Base-by-base conservation (phyloP, 1,140 invertebrate species). In the Papilio machaon region DNA sequence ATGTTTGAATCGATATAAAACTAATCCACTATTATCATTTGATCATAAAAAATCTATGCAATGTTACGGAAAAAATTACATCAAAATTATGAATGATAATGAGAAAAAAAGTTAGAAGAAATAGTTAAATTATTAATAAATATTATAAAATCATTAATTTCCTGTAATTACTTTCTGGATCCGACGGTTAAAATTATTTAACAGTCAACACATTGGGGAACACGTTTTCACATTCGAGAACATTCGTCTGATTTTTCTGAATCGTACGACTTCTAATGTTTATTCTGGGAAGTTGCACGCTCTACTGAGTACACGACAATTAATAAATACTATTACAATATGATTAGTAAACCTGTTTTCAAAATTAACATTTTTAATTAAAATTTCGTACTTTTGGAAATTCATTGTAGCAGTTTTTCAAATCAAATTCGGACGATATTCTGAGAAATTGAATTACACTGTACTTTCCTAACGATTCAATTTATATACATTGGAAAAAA, bases 201-300 rank as follows among this genome's bases (percentile, higher is more conserved):
- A 30, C 11, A 35, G 35, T 23, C 64, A 35, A 35, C 35, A 13
- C 64, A 11, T 1, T 6, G 30, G 23, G 10, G 19, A 64, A 64
- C 60, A 2, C 30, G 60, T 64, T 64, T 64, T 64, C 60, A 10
- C 23, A 30, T 30, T 64, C 23, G 60, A 64, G 60, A 15, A 11
- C 23, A 35, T 70, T 30, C 64, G 64, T 70, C 35, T 30, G 64
- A 70, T 23, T 70, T 67, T 67, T 70, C 64, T 70, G 13, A 15
- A 30, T 35, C 30, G 2, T 67, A 30, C 23, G 13, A 70, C 30
- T 35, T 70, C 64, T 38, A 70, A 70, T 15, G 35, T 70, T 70
- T 70, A 17, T 35, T 70, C 64, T 17, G 9, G 13, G 64, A 35
- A 70, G 23, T 70, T 70, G 15, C 10, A 17, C 11, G 4, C 30